A percentile compares a stretch with the other conserved stretches of the same genome.
Evolutionary conservation across 1,140 invertebrate species (phyloP).

Genomic region (Dendrolimus punctatus): DNA sequence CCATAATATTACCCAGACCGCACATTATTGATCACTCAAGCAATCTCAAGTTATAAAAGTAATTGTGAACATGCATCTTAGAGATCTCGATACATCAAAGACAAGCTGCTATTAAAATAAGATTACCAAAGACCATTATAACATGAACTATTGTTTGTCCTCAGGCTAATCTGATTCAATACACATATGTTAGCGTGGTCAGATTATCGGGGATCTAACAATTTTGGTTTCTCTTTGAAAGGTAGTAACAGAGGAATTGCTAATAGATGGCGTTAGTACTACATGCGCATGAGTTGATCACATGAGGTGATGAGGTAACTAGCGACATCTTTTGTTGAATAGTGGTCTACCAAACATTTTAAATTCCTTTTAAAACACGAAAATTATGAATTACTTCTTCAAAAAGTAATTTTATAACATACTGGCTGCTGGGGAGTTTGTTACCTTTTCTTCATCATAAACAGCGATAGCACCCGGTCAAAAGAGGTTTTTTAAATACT

Average conservation of each 20-base stretch:
- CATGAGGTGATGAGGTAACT: slow-evolving; percentile 7
- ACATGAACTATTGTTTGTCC: slow-evolving; percentile 6
- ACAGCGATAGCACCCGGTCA: no score
- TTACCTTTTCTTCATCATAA: no score
- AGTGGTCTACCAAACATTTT: slow-evolving; percentile 9
- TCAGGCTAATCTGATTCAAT: background rate
- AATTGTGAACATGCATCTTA: slow-evolving; percentile 34
- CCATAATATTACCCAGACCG: no score
- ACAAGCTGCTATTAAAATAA: slow-evolving; percentile 50
- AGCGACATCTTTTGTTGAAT: slow-evolving; percentile 40
- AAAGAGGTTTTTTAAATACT: no score
- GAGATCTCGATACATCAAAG: slow-evolving; percentile 38
- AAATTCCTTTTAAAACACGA: no score
- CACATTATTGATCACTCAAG: slow-evolving; percentile 25
- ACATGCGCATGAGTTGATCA: slow-evolving; percentile 25
- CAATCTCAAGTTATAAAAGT: slow-evolving; percentile 52
- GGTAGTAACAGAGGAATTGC: slow-evolving; percentile 4
- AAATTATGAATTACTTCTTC: no score
- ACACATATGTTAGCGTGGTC: background rate
- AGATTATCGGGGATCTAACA: slow-evolving; percentile 14
- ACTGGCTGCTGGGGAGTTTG: no score
- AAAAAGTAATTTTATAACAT: no score
- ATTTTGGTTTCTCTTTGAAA: slow-evolving; percentile 11
- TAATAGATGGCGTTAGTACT: slow-evolving; percentile 23
- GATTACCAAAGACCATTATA: slow-evolving; percentile 35